Base-by-base conservation (phyloP, 2,797 vertebrate species). In the Liparis tanakae region DNA sequence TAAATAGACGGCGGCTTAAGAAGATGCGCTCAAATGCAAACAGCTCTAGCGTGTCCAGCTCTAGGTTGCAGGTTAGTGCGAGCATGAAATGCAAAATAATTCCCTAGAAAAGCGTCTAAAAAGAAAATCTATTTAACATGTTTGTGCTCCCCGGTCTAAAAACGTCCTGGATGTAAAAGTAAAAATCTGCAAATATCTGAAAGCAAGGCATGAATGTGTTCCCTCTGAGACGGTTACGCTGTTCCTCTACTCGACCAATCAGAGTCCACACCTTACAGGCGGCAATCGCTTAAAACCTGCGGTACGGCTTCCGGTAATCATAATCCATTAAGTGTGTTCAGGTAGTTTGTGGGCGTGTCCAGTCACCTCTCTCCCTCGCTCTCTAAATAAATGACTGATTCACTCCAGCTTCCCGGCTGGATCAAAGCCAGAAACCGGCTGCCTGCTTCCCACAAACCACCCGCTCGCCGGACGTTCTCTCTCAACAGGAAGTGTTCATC, bases 11-110 rank as follows among this genome's bases (percentile, higher is more conserved):
- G 50, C 76, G 37, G 63, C 51, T 57, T 83, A 85, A 70, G 67
- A 83, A 86, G 85, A 84, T 7, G 56, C 81, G 80, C 37, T 84
- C 64, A 80, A 75, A 86, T 78, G 78, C 79, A 88, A 87, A 86
- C 81, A 30, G 65, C 62, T 80, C 70, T 53, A 75, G 69, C 44
- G 25, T 76, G 25, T 70, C 33, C 63, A 58, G 43, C 37, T 70
- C 48, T 72, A 15, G 39, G 57, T 58, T 55, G 67, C 72, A 73
- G 46, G 59, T 77, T 67, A 85, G 87, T 76, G 80, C 75, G 72
- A 81, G 87, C 81, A 69, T 70, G 68, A 87, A 73, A 88, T 85
- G 72, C 61, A 68, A 66, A 58, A 61, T 69, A 82, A 55, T 81
- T 76, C 58, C 60, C 3, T 30, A 69, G 76, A 85, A 90, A 91